phyloP scores from a whole-genome alignment of 2,113 vertebrate species.

The Tenrec ecaudatus region DNA sequence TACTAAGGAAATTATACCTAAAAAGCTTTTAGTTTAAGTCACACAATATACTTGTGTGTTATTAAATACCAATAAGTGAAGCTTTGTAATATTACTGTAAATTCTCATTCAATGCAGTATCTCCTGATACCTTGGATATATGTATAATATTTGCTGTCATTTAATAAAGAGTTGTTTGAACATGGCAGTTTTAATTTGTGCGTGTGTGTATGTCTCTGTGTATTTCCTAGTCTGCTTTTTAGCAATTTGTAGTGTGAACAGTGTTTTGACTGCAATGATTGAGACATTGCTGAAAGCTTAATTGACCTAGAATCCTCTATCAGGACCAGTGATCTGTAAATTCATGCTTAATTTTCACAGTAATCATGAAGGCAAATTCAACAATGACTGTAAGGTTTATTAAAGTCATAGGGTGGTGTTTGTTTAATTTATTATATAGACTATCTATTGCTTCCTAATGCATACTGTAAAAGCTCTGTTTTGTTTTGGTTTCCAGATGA shows the following conservation, averaged over 20 bases:
- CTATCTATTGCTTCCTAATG: conserved; percentile 8
- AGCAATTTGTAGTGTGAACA: background rate
- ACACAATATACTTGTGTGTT: conserved; percentile 23
- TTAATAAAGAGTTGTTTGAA: conserved; percentile 21
- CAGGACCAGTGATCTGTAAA: background rate
- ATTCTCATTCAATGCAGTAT: background rate
- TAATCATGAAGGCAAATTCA: conserved; percentile 28
- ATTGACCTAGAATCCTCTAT: fast-evolving
- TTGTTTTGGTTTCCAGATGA: background rate
- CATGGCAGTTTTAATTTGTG: background rate
- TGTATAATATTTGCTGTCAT: background rate
- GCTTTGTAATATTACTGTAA: background rate
- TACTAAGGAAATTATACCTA: conserved; percentile 15
- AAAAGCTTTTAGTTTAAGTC: background rate
- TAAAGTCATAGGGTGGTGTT: background rate
- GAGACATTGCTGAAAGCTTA: background rate
- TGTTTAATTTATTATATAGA: background rate
- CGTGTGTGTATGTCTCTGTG: background rate
- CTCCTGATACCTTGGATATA: background rate
- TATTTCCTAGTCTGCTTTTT: background rate
- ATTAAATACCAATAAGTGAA: conserved; percentile 43
- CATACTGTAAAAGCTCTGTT: background rate
- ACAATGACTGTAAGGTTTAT: background rate
- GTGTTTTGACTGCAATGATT: conserved; percentile 2
- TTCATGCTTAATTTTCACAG: background rate